Conservation (phyloP, 1,140 invertebrate genomes). For the Teleopsis dalmanni region DNA sequence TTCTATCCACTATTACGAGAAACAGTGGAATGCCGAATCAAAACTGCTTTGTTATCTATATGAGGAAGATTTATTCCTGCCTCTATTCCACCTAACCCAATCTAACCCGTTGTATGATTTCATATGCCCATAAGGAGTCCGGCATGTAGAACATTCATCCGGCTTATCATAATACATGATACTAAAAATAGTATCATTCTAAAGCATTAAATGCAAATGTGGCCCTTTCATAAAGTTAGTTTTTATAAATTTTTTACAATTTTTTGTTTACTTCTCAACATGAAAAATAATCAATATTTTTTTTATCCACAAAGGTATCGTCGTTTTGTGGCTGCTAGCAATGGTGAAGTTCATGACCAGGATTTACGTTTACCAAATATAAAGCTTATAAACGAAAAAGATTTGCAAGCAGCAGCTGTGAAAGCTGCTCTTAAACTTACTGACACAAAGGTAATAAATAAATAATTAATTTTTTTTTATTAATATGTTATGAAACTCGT, state of each 20-base stretch:
- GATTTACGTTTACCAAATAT: slow-evolving; percentile 31
- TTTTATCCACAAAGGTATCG: slow-evolving; percentile 20
- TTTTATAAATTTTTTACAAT: neutral
- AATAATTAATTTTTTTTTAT: too few relatives aligned
- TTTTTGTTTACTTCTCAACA: neutral
- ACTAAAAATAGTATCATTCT: too few relatives aligned
- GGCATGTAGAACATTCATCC: too few relatives aligned
- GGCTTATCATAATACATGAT: too few relatives aligned
- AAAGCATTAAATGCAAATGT: neutral
- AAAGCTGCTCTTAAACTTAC: slow-evolving; percentile 21
- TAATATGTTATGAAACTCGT: too few relatives aligned
- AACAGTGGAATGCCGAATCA: too few relatives aligned
- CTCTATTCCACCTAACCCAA: too few relatives aligned
- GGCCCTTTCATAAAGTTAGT: neutral
- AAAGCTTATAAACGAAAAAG: slow-evolving; percentile 28
- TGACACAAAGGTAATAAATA: slow-evolving; percentile 6
- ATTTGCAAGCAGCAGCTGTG: slow-evolving; percentile 30
- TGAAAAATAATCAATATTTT: neutral
- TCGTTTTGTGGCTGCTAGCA: slow-evolving; percentile 34
- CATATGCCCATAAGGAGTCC: too few relatives aligned
- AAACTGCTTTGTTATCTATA: too few relatives aligned
- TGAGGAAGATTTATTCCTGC: too few relatives aligned
- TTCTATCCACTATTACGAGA: too few relatives aligned
- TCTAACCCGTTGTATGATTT: too few relatives aligned
- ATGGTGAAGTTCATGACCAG: slow-evolving; percentile 29